These are phyloP conservation scores for Fundulus diaphanus DNA, from an alignment of 2,797 vertebrate species.

Conservation along the genomic window DNA sequence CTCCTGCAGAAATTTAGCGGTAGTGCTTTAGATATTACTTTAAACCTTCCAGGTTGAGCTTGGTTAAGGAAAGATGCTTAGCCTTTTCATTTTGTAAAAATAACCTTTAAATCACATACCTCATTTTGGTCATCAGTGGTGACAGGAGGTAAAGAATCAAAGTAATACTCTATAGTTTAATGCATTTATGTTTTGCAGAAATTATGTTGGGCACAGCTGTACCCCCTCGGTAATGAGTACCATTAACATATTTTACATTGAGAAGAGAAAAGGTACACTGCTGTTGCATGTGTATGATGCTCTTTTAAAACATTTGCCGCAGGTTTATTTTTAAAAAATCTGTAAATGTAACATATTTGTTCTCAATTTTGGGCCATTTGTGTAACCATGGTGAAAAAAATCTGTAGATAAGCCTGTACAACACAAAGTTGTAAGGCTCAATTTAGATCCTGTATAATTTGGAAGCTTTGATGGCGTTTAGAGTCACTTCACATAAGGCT, in stretches of 20 bases:
- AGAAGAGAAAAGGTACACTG: background rate
- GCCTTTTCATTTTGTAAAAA: slow-evolving; percentile 9
- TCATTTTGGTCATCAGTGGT: background rate
- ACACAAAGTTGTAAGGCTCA: background rate
- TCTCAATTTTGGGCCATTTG: background rate
- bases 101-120: background rate
- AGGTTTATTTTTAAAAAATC: background rate
- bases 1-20: background rate
- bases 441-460: background rate
- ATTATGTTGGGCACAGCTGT: background rate
- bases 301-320: background rate
- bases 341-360: background rate
- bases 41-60: background rate
- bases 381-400: background rate
- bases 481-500: background rate
- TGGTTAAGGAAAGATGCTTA: slow-evolving; percentile 1
- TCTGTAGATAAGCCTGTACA: background rate
- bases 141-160: background rate
- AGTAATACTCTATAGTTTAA: background rate
- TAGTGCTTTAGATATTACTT: background rate
- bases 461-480: background rate
- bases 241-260: background rate
- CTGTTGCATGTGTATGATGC: background rate
- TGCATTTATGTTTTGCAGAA: background rate
- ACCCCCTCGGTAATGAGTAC: background rate